phyloP scores from a whole-genome alignment of 2,888 invertebrate genomes.

The Galeruca laticollis region DNA sequence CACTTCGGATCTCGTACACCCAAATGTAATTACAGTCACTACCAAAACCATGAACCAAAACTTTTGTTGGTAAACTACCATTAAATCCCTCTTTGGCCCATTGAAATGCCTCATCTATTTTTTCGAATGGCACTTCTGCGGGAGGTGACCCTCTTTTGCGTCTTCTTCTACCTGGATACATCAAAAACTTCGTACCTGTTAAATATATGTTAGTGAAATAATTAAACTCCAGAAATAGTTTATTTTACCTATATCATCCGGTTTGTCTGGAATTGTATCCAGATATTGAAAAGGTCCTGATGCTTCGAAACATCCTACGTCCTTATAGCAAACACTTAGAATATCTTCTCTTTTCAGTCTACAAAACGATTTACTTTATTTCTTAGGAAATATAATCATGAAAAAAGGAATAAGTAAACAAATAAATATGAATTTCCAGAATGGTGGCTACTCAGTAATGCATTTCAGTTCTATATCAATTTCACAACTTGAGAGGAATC shows the following conservation, averaged over 20 bases:
- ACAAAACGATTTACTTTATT: too few species aligned
- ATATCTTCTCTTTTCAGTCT: slow-evolving; percentile 84
- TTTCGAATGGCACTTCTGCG: slow-evolving; percentile 79
- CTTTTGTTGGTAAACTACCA: slow-evolving; percentile 76
- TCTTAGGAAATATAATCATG: too few species aligned
- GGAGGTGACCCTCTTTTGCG: slow-evolving; percentile 70
- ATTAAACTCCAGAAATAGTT: not conserved
- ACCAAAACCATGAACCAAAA: slow-evolving; percentile 94
- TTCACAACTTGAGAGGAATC: too few species aligned
- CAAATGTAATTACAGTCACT: slow-evolving; percentile 92
- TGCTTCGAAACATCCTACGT: slow-evolving; percentile 92
- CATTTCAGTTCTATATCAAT: too few species aligned
- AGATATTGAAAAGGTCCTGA: slow-evolving; percentile 88
- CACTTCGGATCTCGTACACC: slow-evolving; percentile 94
- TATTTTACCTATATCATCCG: slow-evolving; percentile 79
- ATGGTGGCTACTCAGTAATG: too few species aligned
- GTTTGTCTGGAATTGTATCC: slow-evolving; percentile 88
- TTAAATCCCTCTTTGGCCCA: slow-evolving; percentile 78
- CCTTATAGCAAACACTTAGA: slow-evolving; percentile 84
- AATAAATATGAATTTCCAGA: too few species aligned
- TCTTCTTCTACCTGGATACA: slow-evolving; percentile 76
- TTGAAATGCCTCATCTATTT: slow-evolving; percentile 77
- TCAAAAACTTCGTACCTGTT: slow-evolving; percentile 79
- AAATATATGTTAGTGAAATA: not conserved
- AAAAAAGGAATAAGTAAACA: too few species aligned